Evolutionary conservation across 2,888 invertebrate species (phyloP), one percentile per base, ranked within the genome.

Genomic region (Eumacrocentrus americanus): DNA sequence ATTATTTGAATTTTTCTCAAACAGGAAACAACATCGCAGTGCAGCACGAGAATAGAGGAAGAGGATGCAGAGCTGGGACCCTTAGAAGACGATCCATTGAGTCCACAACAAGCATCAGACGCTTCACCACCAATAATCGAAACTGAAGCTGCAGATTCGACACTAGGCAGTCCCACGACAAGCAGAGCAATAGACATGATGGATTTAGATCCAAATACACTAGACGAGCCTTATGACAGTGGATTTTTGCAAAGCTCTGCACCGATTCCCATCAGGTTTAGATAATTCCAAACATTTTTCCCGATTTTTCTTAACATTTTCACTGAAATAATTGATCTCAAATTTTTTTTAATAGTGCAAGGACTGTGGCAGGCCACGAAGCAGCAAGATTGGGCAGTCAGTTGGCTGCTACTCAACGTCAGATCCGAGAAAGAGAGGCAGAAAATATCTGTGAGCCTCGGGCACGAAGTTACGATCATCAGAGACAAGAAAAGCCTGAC

Each of bases 341-440:
- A 3, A 11, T 37, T n/a, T 3, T 22, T 46, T 6, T 42, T 40
- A 3, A 47, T 46, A 74, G 76, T 61, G 80, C 81, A 3, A 76
- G 81, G 81, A 92, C 91, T 9, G 91, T 91, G 52, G 88, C 90
- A 69, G 92, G 91, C 0, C 91, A 91, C 75, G 92, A 92, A 81
- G 91, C 91, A 18, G 88, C 89, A 69, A 85, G 90, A 67, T 78
- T 92, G 62, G 91, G 91, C 1, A 91, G 81, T 70, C 66, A 81
- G 69, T 56, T 83, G 73, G 79, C 84, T 70, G 72, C 78, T 7
- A 78, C 74, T 68, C 79, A 81, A 62, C 74, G 84, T 77, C 67
- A 82, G 59, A 67, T 78, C 48, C 72, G 80, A 0, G 76, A 77
- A 37, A 68, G 73, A 23, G 80, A 80, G 52, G 71, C 72, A 38